Base-by-base conservation (phyloP, 2,797 vertebrate genomes). In the Gymnoscopelus braueri region DNA sequence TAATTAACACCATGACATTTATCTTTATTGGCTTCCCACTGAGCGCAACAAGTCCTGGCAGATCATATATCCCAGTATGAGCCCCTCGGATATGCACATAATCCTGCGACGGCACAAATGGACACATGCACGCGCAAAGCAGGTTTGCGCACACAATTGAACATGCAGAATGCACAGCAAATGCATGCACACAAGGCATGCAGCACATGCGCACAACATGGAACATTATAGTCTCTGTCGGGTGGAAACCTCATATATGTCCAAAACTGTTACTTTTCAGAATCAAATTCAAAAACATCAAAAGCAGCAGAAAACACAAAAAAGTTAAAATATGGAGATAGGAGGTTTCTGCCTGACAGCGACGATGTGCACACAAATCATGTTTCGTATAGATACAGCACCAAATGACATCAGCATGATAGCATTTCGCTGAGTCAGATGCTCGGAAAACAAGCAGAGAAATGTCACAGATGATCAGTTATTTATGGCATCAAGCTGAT, bases 1-100 rank as follows among this genome's bases (percentile, higher is more conserved):
- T 79, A 69, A 74, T 79, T 78, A 75, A 75, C 19, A 75, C 26
- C 60, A 14, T 70, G 75, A 68, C 73, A 80, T 81, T 82, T 72
- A 65, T 61, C 68, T 75, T 79, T 50, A 65, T 5, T 6, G 44
- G 52, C 63, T 69, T 2, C 0, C 54, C 50, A 15, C 12, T 48
- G 57, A n/a, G n/a, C 14, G 74, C 52, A 63, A 19, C 7, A 62
- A 26, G 6, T 44, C 39, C 2, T 44, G 39, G 39, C 7, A 44
- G 39, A 44, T 44, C 39, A 44, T 44, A 44, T 44, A 44, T 44
- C 39, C 7, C 39, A 44, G 7, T 44, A 8, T 44, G 39, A 35
- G 32, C 4, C 32, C 32, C 32, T 35, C 4, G 32, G 32, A 35
- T 35, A 35, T 35, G 32, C 32, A 35, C 32, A 35, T 35, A 35